These are phyloP conservation scores for Clarias gariepinus DNA, from an alignment of 2,113 vertebrate species.

Conservation along the genomic window DNA sequence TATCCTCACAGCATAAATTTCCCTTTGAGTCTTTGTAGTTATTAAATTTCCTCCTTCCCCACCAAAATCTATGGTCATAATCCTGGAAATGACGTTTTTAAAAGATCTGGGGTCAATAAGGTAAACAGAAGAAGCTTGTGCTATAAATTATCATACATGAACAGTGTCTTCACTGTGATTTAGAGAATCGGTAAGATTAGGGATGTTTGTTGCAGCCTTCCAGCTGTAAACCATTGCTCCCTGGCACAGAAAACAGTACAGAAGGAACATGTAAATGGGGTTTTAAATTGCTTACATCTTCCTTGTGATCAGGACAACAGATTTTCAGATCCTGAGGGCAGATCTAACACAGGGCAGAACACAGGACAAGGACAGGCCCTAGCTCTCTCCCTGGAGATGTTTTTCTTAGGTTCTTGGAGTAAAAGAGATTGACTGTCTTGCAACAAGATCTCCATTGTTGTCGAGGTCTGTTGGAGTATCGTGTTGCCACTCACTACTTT, in stretches of 20 bases:
- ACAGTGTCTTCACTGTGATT: not conserved
- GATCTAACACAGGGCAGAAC: constrained; percentile 8
- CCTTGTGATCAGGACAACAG: constrained; percentile 27
- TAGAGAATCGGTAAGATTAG: not conserved
- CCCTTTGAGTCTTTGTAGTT: not conserved
- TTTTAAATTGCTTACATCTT: constrained; percentile 42
- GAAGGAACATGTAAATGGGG: constrained; percentile 25
- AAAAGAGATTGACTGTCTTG: constrained; percentile 55
- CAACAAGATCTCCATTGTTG: constrained; percentile 69
- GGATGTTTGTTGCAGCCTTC: not conserved
- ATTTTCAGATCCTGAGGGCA: constrained; percentile 23
- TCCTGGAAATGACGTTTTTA: not conserved
- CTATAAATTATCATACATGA: not conserved
- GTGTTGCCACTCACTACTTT: not conserved
- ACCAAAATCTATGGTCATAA: not conserved
- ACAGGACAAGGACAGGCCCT: not conserved
- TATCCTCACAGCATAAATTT: not conserved
- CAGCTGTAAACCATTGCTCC: constrained; percentile 27
- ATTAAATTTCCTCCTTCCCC: not conserved
- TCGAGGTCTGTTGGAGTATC: constrained; percentile 60
- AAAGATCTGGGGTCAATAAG: not conserved
- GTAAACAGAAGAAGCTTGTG: not conserved
- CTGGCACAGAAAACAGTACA: constrained; percentile 24
- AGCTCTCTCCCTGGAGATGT: constrained; percentile 53
- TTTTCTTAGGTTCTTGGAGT: constrained; percentile 63